Evolutionary conservation across 2,113 vertebrate species (phyloP), one percentile per base, ranked within the genome.

Genomic region (Zootoca vivipara): DNA sequence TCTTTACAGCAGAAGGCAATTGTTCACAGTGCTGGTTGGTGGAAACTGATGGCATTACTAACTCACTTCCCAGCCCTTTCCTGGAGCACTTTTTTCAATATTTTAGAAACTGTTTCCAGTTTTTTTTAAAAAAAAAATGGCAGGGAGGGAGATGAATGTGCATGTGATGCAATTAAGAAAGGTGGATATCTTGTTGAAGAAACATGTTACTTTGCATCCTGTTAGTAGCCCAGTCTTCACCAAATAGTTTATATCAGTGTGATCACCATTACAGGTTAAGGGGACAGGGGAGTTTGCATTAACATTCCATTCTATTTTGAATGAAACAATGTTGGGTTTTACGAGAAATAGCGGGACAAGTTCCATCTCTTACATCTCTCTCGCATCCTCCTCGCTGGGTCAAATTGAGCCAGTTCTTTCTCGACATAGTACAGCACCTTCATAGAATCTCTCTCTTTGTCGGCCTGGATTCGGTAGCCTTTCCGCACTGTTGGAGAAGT

Each of bases 341-440:
- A 30, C 35, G 79, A 22, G 30, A 24, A 8, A 70, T 65, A 69
- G 67, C 33, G 82, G 92, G 90, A 92, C 1, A 87, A 58, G 62
- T 89, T n/a, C 67, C 64, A 78, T 69, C 95, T 93, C 98, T 99
- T 97, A 99, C 98, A 97, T 98, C 98, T 97, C 77, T 97, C 96
- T 93, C 97, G 91, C 97, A 98, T 97, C 96, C 97, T 97, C 93
- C 97, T 97, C 90, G 96, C 92, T 67, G 97, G 96, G 82, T 98
- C 98, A 94, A 99, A 97, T 94, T 98, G 98, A 92, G 96, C 97
- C 97, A 99, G 94, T 93, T 99, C 98, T 93, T 98, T 99, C 96
- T 99, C 98, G 0, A 99, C 95, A 88, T 98, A 98, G 97, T 98
- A 99, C 85, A 99, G 94, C 95, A 98, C 97, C 96, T 98, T 99